Conservation (phyloP, 2,888 invertebrate species). For the Microplitis deprimator region DNA sequence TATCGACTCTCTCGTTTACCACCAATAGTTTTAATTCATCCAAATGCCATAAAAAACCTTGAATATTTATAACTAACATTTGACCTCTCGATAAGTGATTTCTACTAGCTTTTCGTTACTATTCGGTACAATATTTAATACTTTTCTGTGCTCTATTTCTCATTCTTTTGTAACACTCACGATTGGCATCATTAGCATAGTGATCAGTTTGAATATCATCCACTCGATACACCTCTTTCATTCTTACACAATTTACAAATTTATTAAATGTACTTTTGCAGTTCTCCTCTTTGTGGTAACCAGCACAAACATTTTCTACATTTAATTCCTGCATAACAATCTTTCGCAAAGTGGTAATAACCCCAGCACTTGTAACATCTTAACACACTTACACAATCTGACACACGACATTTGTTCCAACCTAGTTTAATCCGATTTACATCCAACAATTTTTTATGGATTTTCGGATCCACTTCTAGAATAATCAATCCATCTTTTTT, state of each 20-base stretch:
- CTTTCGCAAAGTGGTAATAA: too few relatives aligned
- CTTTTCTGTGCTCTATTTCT: constrained; percentile 9
- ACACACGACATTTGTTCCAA: too few relatives aligned
- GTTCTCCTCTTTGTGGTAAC: too few relatives aligned
- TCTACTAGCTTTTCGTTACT: not conserved
- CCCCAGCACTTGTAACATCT: too few relatives aligned
- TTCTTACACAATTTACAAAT: constrained; percentile 4
- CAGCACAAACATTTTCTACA: too few relatives aligned
- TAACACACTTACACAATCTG: too few relatives aligned
- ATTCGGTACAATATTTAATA: constrained; percentile 12
- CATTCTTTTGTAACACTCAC: not conserved
- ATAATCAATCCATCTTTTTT: too few relatives aligned
- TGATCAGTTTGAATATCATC: not conserved
- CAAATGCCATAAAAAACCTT: not conserved
- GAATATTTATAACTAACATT: constrained; percentile 7
- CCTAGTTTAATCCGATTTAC: too few relatives aligned
- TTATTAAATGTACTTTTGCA: not conserved
- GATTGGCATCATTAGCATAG: not conserved
- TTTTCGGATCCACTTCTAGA: too few relatives aligned
- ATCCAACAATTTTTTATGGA: too few relatives aligned
- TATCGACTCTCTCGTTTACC: constrained; percentile 4
- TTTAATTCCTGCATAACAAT: too few relatives aligned
- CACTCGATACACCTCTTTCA: not conserved
- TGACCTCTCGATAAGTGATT: not conserved
- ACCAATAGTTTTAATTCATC: not conserved